phyloP scores from a whole-genome alignment of 2,888 invertebrate species.

The Coelogynopora nodosa region DNA sequence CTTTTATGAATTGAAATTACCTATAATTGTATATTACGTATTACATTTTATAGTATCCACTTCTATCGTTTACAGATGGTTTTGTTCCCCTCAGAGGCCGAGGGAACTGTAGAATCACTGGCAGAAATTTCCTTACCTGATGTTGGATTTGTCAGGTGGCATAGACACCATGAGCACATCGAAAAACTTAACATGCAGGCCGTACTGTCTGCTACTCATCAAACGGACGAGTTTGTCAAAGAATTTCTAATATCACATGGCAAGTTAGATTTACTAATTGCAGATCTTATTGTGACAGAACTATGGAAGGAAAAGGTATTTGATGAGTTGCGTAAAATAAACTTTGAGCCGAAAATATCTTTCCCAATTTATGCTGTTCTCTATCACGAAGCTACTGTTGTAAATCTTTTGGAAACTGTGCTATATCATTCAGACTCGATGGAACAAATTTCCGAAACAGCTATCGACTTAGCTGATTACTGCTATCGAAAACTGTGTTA shows the following conservation, averaged over 20 bases:
- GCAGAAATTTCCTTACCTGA: constrained; percentile 68
- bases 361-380: constrained; percentile 62
- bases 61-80: constrained; percentile 47
- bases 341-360: constrained; percentile 54
- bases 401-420: constrained; percentile 77
- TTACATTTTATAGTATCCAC: too few relatives aligned
- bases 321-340: constrained; percentile 67
- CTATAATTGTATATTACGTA: too few relatives aligned
- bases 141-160: constrained; percentile 67
- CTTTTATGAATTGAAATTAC: too few relatives aligned
- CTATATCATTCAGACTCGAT: constrained; percentile 77
- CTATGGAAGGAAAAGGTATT: constrained; percentile 80
- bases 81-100: constrained; percentile 66
- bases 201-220: constrained; percentile 72
- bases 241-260: constrained; percentile 74
- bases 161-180: constrained; percentile 69
- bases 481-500: constrained; percentile 68
- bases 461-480: constrained; percentile 79
- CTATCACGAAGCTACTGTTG: constrained; percentile 76
- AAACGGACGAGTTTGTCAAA: constrained; percentile 79
- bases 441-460: constrained; percentile 72
- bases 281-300: constrained; percentile 77
- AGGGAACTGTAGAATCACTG: constrained; percentile 72
- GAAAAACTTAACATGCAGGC: constrained; percentile 84
- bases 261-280: constrained; percentile 72